Evolutionary conservation across 2,888 invertebrate genomes (phyloP).

Genomic region (Julus scandinavius): DNA sequence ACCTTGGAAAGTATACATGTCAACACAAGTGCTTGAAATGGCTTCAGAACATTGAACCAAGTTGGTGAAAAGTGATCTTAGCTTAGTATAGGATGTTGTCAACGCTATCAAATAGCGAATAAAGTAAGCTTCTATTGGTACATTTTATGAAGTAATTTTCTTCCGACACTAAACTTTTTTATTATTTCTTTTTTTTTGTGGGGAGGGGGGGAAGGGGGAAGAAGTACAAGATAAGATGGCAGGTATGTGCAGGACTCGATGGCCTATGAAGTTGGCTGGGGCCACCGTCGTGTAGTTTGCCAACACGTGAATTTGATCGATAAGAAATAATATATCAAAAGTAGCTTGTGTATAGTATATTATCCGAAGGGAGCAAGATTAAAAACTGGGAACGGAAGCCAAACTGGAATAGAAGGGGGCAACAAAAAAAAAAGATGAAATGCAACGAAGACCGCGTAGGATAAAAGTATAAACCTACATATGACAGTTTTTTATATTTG

Average conservation of each 20-base stretch:
- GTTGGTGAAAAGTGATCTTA: background rate
- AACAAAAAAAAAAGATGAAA: background rate
- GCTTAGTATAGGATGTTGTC: background rate
- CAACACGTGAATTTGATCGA: constrained; percentile 35
- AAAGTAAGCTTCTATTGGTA: background rate
- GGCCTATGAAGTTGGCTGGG: background rate
- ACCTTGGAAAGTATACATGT: background rate
- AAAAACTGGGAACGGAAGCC: background rate
- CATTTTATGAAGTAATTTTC: background rate
- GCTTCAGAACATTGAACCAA: background rate
- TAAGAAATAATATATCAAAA: constrained; percentile 38
- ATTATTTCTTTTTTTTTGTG: constrained; percentile 5
- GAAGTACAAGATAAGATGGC: background rate
- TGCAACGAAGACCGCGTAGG: background rate
- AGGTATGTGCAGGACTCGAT: background rate
- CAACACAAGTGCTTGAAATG: background rate
- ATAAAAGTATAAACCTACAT: background rate
- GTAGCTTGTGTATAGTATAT: constrained; percentile 15
- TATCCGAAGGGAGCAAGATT: constrained; percentile 25
- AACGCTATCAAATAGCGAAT: background rate
- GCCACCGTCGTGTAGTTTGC: background rate
- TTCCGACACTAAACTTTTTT: background rate
- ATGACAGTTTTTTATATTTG: constrained; percentile 20
- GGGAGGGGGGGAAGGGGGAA: too few species aligned
- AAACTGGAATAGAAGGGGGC: background rate